Evolutionary conservation across 2,797 vertebrate genomes (phyloP), one percentile per base, ranked within the genome.

Genomic region (Tadarida brasiliensis): DNA sequence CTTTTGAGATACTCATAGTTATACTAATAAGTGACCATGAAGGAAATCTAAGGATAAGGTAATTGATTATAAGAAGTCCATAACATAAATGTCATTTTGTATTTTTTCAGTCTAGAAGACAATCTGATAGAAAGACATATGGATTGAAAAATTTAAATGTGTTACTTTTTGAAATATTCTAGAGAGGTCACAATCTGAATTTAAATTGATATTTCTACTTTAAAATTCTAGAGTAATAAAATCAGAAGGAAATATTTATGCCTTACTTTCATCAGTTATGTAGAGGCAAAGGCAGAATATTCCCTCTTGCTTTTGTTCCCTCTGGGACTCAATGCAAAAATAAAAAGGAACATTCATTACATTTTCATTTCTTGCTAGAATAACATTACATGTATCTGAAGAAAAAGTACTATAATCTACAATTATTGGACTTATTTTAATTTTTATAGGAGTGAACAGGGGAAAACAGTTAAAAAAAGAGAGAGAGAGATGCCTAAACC

Each of bases 281-380:
- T 7, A 67, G 26, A 11, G 49, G 51, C 5, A 90, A 87, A 87
- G 20, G 26, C 67, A 77, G 67, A 84, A 33, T 14, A 86, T 5
- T 54, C 47, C 11, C 8, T 86, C 51, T 91, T 68, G 17, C 7
- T 83, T 83, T 91, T 83, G 1, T 76, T 93, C 28, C 1, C 11
- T 70, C 15, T 87, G 51, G 49, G 57, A 65, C 17, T 78, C 39
- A 74, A 76, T 65, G 87, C 1, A 90, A 94, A 88, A 86, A 54
- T 57, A 68, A 63, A 54, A 59, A 35, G n/a, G 28, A 84, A 20
- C 28, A 70, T 22, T 82, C 47, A 85, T 28, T 65, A 56, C 67
- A 77, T 74, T 73, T 95, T 88, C 24, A 96, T 90, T 61, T 61
- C 17, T 89, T 90, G 19, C 17, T 47, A 73, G 35, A 87, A 92